Evolutionary conservation across 2,888 invertebrate species (phyloP), one percentile per base, ranked within the genome.

Genomic region (Escarpia spicata): DNA sequence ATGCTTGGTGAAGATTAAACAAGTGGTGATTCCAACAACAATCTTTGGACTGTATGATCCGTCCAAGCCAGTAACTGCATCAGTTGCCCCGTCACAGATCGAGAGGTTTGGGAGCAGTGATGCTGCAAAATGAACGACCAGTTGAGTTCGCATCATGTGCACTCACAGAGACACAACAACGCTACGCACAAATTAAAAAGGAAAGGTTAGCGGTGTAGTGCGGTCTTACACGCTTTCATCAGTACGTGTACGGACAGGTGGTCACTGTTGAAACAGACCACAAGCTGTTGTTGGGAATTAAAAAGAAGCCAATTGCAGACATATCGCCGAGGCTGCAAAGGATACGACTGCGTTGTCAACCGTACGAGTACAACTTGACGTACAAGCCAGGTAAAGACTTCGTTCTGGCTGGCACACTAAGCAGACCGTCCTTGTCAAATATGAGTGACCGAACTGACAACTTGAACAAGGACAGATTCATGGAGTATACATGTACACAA

Each of bases 241-340:
- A 95, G 37, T 37, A 37, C 0, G 37, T 37, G 37, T 37, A 37
- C 37, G 37, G 37, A 37, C 37, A 37, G 37, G 31, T 96, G 37
- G 96, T 97, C 92, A 96, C 95, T 3, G 94, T 96, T 12, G 90
- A 94, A 15, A 96, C 96, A 0, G 96, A 96, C 93, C 96, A 96
- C 93, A 95, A 96, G 93, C 96, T 97, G 0, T 93, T 97, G 37
- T 37, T 37, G 37, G 37, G 37, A 37, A 37, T 37, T 1, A 37
- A 37, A 37, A 0, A 37, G 37, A 37, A 37, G 37, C 37, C 37
- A 37, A 37, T 37, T 37, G 37, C 37, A 37, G 37, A 0, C 37
- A 0, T 37, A 37, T 37, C 37, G 37, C 37, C 37, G 37, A 37
- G 37, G 37, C 37, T 37, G 37, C 37, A 37, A 37, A 37, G 37